Evolutionary conservation across 2,888 invertebrate species (phyloP).

Genomic region (Aleiodes testaceus): DNA sequence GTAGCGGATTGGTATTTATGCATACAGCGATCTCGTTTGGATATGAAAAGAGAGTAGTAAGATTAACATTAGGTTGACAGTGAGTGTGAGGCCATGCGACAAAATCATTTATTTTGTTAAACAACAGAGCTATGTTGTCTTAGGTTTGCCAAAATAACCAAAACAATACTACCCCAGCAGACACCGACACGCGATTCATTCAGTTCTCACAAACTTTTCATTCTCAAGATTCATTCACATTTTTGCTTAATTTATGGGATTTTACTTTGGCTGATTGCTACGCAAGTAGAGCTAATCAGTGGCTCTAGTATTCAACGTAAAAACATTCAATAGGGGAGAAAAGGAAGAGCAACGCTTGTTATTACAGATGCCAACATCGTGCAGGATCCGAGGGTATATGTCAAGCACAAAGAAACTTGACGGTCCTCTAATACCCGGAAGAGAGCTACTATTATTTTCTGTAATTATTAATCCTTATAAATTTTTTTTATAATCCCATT

Average conservation of each 20-base stretch:
- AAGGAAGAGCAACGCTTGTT: constrained; percentile 59
- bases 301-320: constrained; percentile 12
- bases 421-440: constrained; percentile 57
- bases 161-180: constrained; percentile 61
- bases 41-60: constrained; percentile 36
- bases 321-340: constrained; percentile 34
- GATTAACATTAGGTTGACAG: constrained; percentile 35
- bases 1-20: constrained; percentile 56
- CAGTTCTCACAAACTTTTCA: constrained; percentile 27
- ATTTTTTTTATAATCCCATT: too few relatives aligned
- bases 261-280: constrained; percentile 45
- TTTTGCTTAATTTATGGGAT: constrained; percentile 32
- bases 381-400: constrained; percentile 66
- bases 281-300: constrained; percentile 34
- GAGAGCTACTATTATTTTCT: constrained; percentile 58
- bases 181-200: constrained; percentile 28
- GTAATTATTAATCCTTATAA: background rate
- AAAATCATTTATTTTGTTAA: constrained; percentile 71
- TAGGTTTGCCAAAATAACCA: constrained; percentile 72
- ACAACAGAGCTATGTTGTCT: constrained; percentile 69
- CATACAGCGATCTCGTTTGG: constrained; percentile 39
- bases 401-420: constrained; percentile 66
- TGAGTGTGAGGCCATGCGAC: constrained; percentile 59
- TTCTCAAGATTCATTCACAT: constrained; percentile 31
- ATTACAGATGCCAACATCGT: constrained; percentile 69